A percentile compares a stretch with the other conserved stretches of the same genome.
Evolutionary conservation across 2,113 vertebrate genomes (phyloP).

Genomic region (Zosterops borbonicus): DNA sequence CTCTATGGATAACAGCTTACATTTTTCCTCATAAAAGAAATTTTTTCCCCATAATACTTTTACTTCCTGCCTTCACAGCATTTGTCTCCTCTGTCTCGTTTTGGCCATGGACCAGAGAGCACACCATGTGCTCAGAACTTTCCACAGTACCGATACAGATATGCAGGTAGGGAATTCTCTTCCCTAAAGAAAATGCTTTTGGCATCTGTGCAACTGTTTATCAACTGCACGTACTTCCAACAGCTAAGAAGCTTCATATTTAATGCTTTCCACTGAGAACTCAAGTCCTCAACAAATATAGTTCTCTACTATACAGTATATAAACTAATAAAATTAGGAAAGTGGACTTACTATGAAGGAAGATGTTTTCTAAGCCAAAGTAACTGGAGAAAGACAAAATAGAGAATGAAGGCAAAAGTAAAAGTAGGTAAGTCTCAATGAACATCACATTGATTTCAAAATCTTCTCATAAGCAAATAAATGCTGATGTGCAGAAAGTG

Average conservation of each 20-base stretch:
- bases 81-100: not conserved
- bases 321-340: not conserved
- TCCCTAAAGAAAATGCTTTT: not conserved
- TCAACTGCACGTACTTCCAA: not conserved
- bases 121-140: not conserved
- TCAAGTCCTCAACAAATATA: not conserved
- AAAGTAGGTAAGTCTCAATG: not conserved
- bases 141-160: not conserved
- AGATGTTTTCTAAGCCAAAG: not conserved
- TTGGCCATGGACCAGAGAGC: not conserved
- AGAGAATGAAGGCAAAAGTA: not conserved
- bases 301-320: not conserved
- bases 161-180: not conserved
- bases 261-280: not conserved
- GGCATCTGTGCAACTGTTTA: not conserved
- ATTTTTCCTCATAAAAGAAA: not conserved
- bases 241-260: not conserved
- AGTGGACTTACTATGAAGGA: not conserved
- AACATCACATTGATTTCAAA: not conserved
- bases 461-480: not conserved
- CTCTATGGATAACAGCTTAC: not conserved
- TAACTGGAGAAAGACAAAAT: not conserved
- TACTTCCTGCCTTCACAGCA: not conserved
- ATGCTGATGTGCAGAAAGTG: not conserved
- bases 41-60: not conserved